Base-by-base conservation (phyloP, 1,140 invertebrate genomes). In the Drosophila nigromelanica region DNA sequence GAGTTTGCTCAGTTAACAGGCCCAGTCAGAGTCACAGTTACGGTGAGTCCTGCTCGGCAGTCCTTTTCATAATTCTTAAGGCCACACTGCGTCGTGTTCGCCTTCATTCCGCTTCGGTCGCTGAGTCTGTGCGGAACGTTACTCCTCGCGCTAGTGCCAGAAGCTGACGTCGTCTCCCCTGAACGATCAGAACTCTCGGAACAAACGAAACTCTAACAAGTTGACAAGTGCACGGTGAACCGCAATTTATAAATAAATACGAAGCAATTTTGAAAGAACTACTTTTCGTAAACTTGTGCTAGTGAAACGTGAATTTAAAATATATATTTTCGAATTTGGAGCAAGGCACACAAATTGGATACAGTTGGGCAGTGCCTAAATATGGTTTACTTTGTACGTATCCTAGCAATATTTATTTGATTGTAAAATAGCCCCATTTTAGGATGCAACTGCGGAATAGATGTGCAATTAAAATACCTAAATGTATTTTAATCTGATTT, bases 311-410 rank as follows among this genome's bases (percentile, higher is more conserved):
- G 14, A 58, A 37, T 10, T 24, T 24, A 24, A 24, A 24, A 15
- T 12, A 3, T 14, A 11, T 21, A 27, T 4, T 43, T 18, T 58
- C 6, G 18, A 8, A 59, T 27, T 55, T 59, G 64, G 55, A 33
- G 58, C 71, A 76, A 42, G 47, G 73, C 75, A 56, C 66, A 76
- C 68, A 80, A 78, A 78, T 85, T 89, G 85, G 86, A 89, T 89
- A 89, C 52, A 40, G 24, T 55, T 78, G 69, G 86, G 86, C 90
- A 73, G 86, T 45, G 62, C 69, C 82, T 78, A 86, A 91, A 90
- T 91, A 91, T 91, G 90, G 90, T 91, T 89, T 91, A 91, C 80
- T 91, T 91, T 90, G 90, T 91, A 91, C 80, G 90, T 91, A 91
- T 80, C 39, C 3, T 24, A 18, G 21, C 3, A 24, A 24, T 24